phyloP scores from a whole-genome alignment of 1,140 invertebrate genomes.

The Rhagoletis zephyria region DNA sequence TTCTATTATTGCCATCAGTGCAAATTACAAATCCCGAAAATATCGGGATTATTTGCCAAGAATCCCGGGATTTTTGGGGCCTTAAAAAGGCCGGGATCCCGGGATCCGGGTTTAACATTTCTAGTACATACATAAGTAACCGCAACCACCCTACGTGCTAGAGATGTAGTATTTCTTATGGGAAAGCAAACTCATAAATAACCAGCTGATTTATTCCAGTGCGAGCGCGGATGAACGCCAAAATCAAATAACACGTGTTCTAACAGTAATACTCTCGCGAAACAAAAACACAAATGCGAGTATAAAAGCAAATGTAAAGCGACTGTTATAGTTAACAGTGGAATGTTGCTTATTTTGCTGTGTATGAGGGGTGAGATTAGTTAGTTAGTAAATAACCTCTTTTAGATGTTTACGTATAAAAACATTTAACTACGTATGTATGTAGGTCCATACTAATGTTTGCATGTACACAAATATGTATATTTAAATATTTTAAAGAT shows the following conservation, averaged over 20 bases:
- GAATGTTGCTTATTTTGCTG: not conserved
- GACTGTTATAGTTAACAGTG: constrained; percentile 2
- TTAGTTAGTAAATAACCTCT: too few relatives aligned
- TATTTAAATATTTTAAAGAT: not conserved
- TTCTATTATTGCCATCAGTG: too few relatives aligned
- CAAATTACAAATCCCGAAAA: too few relatives aligned
- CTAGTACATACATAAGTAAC: too few relatives aligned
- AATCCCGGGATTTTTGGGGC: too few relatives aligned
- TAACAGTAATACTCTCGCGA: not conserved
- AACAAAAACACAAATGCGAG: not conserved
- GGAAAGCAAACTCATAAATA: not conserved
- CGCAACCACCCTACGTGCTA: not conserved
- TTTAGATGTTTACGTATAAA: too few relatives aligned
- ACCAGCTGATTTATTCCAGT: constrained; percentile 41
- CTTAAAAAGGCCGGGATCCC: too few relatives aligned
- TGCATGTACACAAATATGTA: not conserved
- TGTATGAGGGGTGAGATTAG: not conserved
- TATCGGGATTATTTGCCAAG: too few relatives aligned
- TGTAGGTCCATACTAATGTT: not conserved
- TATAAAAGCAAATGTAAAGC: not conserved
- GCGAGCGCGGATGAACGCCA: constrained; percentile 33
- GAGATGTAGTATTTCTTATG: not conserved
- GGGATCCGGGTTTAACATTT: too few relatives aligned
- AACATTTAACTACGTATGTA: too few relatives aligned
- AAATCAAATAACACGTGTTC: constrained; percentile 20